Evolutionary conservation across 1,140 invertebrate genomes (phyloP).

Genomic region (Ceratina japonica): DNA sequence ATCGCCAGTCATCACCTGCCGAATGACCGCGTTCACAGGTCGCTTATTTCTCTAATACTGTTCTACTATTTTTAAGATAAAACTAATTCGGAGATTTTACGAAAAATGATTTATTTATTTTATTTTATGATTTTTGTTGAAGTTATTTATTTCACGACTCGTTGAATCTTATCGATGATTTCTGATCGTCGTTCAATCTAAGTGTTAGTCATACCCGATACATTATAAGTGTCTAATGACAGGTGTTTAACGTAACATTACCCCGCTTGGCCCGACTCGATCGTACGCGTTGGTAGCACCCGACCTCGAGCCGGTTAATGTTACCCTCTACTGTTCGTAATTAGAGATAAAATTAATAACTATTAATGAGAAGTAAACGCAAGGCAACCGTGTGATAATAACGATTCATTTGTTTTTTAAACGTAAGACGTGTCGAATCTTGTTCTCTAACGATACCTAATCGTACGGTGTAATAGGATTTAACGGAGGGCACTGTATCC

Average conservation of each 20-base stretch:
- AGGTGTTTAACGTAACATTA: slow-evolving; percentile 11
- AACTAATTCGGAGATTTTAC: background rate
- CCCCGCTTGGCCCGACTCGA: background rate
- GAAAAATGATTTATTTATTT: no score
- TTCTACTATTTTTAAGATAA: background rate
- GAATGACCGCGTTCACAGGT: slow-evolving; percentile 68
- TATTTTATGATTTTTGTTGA: background rate
- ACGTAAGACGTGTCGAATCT: slow-evolving; percentile 4
- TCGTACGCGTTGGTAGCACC: no score
- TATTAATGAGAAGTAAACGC: background rate
- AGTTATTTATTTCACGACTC: no score
- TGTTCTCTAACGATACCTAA: background rate
- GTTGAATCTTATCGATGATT: background rate
- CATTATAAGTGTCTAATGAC: slow-evolving; percentile 12
- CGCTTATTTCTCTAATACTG: slow-evolving; percentile 54
- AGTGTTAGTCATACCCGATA: slow-evolving; percentile 1
- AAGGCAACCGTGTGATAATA: slow-evolving; percentile 11
- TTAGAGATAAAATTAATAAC: slow-evolving; percentile 10
- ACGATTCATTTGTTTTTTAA: slow-evolving; percentile 20
- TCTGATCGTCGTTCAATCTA: background rate
- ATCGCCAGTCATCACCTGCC: slow-evolving; percentile 70
- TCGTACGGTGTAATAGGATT: background rate
- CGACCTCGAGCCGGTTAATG: background rate
- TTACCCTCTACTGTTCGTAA: slow-evolving; percentile 20
- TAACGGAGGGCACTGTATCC: slow-evolving; percentile 54